A percentile compares a stretch with the other conserved stretches of the same genome.
Conservation (phyloP, 2,888 invertebrate genomes). For the Chalcis sispes region DNA sequence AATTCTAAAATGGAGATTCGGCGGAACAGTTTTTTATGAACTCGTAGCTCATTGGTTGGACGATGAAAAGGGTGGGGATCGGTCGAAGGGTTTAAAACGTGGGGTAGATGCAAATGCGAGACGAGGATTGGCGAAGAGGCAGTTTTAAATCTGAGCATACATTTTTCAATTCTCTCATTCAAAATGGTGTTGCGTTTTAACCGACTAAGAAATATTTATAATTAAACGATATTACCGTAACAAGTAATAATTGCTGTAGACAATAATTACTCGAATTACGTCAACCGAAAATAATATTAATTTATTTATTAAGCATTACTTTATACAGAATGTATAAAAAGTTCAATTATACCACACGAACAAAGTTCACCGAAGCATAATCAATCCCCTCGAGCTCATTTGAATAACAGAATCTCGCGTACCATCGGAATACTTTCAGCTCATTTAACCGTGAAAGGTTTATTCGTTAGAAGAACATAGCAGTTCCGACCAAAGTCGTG, state of each 20-base stretch:
- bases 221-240: too few relatives aligned
- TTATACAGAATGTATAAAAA: background rate
- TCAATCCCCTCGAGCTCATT: background rate
- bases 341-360: background rate
- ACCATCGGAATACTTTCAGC: background rate
- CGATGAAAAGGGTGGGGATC: conserved; percentile 33
- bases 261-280: too few relatives aligned
- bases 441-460: conserved; percentile 1
- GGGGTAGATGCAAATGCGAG: conserved; percentile 20
- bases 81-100: background rate
- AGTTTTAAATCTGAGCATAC: background rate
- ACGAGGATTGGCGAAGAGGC: conserved; percentile 31
- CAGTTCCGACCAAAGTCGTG: background rate
- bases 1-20: conserved; percentile 60
- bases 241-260: too few relatives aligned
- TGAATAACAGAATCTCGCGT: background rate
- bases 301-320: background rate
- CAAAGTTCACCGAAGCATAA: background rate
- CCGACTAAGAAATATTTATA: too few relatives aligned
- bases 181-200: too few relatives aligned
- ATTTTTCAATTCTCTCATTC: background rate
- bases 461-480: conserved; percentile 8
- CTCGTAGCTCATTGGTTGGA: conserved; percentile 27
- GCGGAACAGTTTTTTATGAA: background rate
- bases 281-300: too few relatives aligned